Percentiles rank a stretch among this genome's conserved stretches.
Conservation (phyloP, 1,140 invertebrate genomes). For the Drosophila arizonae region DNA sequence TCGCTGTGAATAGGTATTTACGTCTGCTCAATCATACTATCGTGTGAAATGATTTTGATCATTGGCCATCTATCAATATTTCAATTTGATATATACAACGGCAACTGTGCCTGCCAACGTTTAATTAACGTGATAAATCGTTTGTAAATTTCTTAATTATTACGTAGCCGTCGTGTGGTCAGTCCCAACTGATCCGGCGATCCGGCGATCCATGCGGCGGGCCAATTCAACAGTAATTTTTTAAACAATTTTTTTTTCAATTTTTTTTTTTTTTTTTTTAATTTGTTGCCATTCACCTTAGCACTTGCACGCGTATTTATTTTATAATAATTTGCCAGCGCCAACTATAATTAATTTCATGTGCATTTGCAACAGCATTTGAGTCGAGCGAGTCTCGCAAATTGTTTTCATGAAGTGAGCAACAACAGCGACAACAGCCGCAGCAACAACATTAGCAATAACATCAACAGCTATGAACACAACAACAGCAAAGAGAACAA, state of each 20-base stretch:
- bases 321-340: conserved; percentile 58
- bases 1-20: conserved; percentile 27
- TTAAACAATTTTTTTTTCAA: conserved; percentile 8
- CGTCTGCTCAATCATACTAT: conserved; percentile 57
- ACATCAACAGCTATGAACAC: conserved; percentile 8
- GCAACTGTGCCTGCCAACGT: conserved; percentile 55
- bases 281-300: conserved; percentile 72
- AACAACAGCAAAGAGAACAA: conserved; percentile 39
- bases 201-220: conserved; percentile 1
- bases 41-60: conserved; percentile 78
- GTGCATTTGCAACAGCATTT: conserved; percentile 50
- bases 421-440: conserved; percentile 47
- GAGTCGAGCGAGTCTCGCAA: conserved; percentile 63
- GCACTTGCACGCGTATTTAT: conserved; percentile 56
- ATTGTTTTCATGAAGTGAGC: conserved; percentile 78
- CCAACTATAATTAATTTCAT: conserved; percentile 65
- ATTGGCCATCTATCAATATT: conserved; percentile 74
- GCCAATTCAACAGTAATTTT: conserved; percentile 4
- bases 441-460: conserved; percentile 15
- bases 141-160: conserved; percentile 81
- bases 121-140: conserved; percentile 80
- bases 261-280: not conserved
- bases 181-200: conserved; percentile 9
- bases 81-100: conserved; percentile 42
- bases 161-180: conserved; percentile 66